Evolutionary conservation across 1,140 invertebrate genomes (phyloP).

Genomic region (Metaphire vulgaris): DNA sequence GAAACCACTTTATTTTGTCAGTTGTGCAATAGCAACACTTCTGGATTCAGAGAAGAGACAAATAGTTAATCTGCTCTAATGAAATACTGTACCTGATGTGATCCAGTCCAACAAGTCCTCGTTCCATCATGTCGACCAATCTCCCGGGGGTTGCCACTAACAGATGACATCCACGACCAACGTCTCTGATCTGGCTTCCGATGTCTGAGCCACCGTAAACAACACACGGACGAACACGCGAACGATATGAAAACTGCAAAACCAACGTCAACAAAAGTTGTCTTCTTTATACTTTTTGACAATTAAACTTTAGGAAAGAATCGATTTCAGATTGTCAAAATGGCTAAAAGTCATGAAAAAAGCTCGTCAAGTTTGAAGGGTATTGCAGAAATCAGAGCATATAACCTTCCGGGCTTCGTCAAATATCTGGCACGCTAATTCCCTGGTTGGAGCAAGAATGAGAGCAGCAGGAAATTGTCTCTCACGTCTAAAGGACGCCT

Average conservation of each 20-base stretch:
- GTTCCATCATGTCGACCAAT: constrained; percentile 78
- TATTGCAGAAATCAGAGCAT: too few relatives aligned
- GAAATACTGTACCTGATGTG: constrained; percentile 75
- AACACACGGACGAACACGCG: constrained; percentile 80
- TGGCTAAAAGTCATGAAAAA: background rate
- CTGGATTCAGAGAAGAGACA: too few relatives aligned
- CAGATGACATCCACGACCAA: constrained; percentile 57
- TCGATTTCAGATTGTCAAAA: too few relatives aligned
- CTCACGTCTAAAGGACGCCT: background rate
- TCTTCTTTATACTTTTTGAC: background rate
- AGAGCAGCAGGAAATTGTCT: constrained; percentile 84
- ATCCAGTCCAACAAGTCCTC: constrained; percentile 87
- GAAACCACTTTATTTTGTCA: too few relatives aligned
- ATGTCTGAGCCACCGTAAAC: constrained; percentile 75
- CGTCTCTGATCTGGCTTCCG: constrained; percentile 62
- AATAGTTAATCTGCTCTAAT: too few relatives aligned
- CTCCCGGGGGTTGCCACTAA: constrained; percentile 89
- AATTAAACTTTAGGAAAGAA: too few relatives aligned
- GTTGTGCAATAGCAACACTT: too few relatives aligned
- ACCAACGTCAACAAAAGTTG: background rate
- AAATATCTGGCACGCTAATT: constrained; percentile 93
- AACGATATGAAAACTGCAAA: constrained; percentile 73
- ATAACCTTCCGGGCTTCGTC: constrained; percentile 81
- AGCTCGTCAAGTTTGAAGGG: too few relatives aligned
- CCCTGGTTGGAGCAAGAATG: constrained; percentile 87